Evolutionary conservation across 2,113 vertebrate genomes (phyloP).

Genomic region (Gambusia affinis): DNA sequence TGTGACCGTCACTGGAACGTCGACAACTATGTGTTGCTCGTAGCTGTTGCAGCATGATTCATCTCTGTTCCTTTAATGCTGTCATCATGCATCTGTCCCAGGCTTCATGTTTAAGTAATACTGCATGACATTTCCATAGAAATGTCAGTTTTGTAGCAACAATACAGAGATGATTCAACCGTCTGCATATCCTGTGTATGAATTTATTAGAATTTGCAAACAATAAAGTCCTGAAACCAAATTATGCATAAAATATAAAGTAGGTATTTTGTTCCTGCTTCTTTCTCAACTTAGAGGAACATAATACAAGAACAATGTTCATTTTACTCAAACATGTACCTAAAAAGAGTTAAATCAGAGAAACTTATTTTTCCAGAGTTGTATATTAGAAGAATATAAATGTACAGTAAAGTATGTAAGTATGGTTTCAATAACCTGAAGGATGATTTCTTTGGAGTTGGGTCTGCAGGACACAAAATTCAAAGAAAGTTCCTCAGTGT

Average conservation of each 20-base stretch:
- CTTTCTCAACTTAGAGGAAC: too few species aligned
- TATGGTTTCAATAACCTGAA: too few species aligned
- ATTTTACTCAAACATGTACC: too few species aligned
- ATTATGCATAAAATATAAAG: background rate
- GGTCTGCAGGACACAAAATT: too few species aligned
- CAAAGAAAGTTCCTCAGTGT: too few species aligned
- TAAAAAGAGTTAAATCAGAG: too few species aligned
- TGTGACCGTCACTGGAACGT: slow-evolving; percentile 31
- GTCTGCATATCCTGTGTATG: background rate
- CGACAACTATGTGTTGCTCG: slow-evolving; percentile 51
- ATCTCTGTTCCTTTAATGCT: slow-evolving; percentile 42
- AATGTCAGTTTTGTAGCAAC: slow-evolving; percentile 27
- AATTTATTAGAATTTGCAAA: background rate
- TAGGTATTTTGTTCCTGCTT: background rate
- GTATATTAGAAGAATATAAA: too few species aligned
- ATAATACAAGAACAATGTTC: too few species aligned
- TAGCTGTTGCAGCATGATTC: slow-evolving; percentile 37
- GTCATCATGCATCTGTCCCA: slow-evolving; percentile 30
- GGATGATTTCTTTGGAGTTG: too few species aligned
- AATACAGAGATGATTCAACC: slow-evolving; percentile 11
- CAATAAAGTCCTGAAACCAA: background rate
- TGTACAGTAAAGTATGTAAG: too few species aligned
- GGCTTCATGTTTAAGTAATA: slow-evolving; percentile 25
- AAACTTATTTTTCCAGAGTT: too few species aligned
- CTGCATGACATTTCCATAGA: slow-evolving; percentile 29